Base-by-base conservation (phyloP, 1,140 invertebrate species). In the Lethrus apterus region DNA sequence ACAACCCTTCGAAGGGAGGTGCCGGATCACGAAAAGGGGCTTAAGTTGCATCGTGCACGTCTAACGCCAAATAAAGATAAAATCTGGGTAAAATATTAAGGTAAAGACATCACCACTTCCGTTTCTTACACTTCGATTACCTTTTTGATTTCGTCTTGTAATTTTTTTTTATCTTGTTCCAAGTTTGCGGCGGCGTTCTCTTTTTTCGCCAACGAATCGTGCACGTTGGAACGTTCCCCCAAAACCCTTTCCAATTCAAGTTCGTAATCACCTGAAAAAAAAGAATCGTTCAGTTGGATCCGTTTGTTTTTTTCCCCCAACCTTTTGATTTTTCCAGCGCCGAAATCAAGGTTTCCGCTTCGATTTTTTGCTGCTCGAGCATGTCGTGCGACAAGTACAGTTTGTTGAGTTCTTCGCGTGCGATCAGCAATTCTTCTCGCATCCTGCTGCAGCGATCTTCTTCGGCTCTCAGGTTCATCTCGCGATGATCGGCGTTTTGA, bases 281-380 rank as follows among this genome's bases (percentile, higher is more conserved):
- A 20, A 49, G 15, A 26, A 7, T 33, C 5, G 5, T 8, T 5
- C 17, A 50, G n/a, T 31, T 42, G 34, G 20, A 33, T 14, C 15
- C 4, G 10, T 2, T 18, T 18, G 17, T 14, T 24, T 17, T 21
- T 30, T 51, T 36, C 54, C 51, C 2, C 17, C 24, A 62, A 79
- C 81, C 78, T 70, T 84, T 83, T 42, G 75, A 77, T 64, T 88
- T 87, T 65, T 91, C 86, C 51, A 86, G 74, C 55, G 82, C 75
- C 17, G 76, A 68, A 11, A 88, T 76, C 9, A 87, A 66, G 56
- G 70, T 73, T 45, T 88, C 84, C 0, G 77, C 73, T 64, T 89
- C 86, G 14, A 80, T 55, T 62, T 86, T 85, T 53, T 89, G 84
- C 59, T 88, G 85, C 49, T 88, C 84, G 1, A 89, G 62, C 58